Evolutionary conservation across 37 sponge, comb jelly and placozoan genomes (phyloP).

Genomic region (Halichondria panicea): DNA sequence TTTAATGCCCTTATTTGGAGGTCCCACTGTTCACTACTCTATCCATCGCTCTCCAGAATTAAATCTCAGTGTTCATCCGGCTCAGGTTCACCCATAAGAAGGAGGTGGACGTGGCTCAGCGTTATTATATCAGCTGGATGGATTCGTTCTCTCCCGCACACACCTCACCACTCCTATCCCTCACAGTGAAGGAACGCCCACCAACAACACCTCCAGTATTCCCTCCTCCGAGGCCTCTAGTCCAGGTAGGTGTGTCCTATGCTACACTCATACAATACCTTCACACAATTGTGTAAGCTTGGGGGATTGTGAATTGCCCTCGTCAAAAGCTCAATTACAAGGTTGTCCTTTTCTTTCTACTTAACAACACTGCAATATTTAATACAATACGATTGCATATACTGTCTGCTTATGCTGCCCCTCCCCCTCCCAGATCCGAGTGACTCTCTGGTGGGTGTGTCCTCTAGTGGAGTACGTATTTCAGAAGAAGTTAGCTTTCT

Average conservation of each 20-base stretch:
- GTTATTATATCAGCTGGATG: slow-evolving; percentile 68
- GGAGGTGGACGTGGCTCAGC: slow-evolving; percentile 12
- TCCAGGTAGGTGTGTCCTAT: too few species aligned
- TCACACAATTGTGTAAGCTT: too few species aligned
- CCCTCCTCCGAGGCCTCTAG: not conserved
- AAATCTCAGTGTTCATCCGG: slow-evolving; percentile 94
- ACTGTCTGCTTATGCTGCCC: too few species aligned
- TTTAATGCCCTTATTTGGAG: too few species aligned
- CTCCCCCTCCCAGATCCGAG: not conserved
- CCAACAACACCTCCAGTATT: not conserved
- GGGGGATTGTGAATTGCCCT: too few species aligned
- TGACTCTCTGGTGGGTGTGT: not conserved
- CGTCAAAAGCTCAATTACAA: too few species aligned
- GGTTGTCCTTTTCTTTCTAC: too few species aligned
- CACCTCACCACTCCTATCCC: not conserved
- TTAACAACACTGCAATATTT: too few species aligned
- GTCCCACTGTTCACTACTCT: too few species aligned
- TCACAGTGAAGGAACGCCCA: not conserved
- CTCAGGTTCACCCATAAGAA: slow-evolving; percentile 96
- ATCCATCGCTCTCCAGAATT: slow-evolving; percentile 61
- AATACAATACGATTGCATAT: too few species aligned
- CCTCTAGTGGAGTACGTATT: slow-evolving; percentile 20
- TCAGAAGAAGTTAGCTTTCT: slow-evolving; percentile 88
- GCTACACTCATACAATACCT: too few species aligned
- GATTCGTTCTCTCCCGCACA: slow-evolving; percentile 9